Conservation (phyloP, 2,113 vertebrate genomes). For the Mastomys coucha region DNA sequence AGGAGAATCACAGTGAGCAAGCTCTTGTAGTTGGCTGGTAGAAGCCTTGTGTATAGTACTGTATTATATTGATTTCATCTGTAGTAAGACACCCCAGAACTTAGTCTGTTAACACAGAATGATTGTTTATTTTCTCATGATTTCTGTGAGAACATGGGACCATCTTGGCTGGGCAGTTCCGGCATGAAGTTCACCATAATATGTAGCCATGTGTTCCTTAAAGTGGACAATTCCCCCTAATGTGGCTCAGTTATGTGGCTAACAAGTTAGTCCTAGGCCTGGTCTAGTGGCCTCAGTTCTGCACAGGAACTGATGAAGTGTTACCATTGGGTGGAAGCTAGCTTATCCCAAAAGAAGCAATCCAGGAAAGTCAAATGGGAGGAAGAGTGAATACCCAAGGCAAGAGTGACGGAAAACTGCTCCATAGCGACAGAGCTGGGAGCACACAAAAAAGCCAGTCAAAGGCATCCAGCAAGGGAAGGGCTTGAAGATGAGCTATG, state of each 20-base stretch:
- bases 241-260: background rate
- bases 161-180: background rate
- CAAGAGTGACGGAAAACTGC: background rate
- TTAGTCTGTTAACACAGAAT: background rate
- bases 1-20: background rate
- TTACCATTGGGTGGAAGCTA: background rate
- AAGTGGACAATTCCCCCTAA: background rate
- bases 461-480: background rate
- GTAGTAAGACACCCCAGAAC: background rate
- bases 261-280: background rate
- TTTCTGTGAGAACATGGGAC: conserved; percentile 2
- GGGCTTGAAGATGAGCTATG: background rate
- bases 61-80: background rate
- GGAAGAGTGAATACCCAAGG: background rate
- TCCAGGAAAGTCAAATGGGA: background rate
- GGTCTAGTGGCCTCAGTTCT: background rate
- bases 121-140: background rate
- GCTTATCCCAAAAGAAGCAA: background rate
- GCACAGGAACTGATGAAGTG: background rate
- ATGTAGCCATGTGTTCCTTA: background rate
- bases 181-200: background rate
- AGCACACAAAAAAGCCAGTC: background rate
- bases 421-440: background rate
- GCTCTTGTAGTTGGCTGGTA: background rate
- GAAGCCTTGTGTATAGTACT: background rate